These are phyloP conservation scores for Lissonota sp. DNA, from an alignment of 2,888 invertebrate species.

Conservation along the genomic window DNA sequence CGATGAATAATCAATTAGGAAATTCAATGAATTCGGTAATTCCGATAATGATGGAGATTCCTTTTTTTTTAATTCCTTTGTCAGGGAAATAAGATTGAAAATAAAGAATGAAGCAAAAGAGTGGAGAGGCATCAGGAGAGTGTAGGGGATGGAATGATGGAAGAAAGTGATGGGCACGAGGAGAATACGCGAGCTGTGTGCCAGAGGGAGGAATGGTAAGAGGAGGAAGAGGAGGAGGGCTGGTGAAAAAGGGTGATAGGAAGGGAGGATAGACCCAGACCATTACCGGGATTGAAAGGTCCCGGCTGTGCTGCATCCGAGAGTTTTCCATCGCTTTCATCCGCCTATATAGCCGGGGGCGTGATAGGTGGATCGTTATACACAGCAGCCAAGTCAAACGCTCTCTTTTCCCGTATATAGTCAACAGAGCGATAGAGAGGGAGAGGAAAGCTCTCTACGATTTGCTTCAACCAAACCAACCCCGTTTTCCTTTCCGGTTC, in stretches of 20 bases:
- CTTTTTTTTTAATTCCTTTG: too few relatives aligned
- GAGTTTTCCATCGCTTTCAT: slow-evolving; percentile 65
- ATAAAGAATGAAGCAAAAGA: not conserved
- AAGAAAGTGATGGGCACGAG: slow-evolving; percentile 33
- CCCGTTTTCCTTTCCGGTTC: slow-evolving; percentile 23
- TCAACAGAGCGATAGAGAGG: not conserved
- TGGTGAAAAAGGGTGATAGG: slow-evolving; percentile 32
- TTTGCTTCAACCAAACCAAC: slow-evolving; percentile 40
- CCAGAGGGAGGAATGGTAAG: not conserved
- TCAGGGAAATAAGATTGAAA: not conserved
- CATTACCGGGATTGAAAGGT: slow-evolving; percentile 64
- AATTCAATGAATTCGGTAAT: not conserved
- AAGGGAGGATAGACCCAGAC: slow-evolving; percentile 42
- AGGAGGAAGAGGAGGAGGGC: not conserved
- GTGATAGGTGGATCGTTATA: slow-evolving; percentile 63
- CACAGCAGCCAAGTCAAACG: slow-evolving; percentile 63
- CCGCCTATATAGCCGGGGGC: slow-evolving; percentile 56
- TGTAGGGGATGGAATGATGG: slow-evolving; percentile 24
- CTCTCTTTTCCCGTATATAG: slow-evolving; percentile 35
- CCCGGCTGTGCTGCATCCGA: slow-evolving; percentile 60
- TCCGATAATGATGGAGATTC: too few relatives aligned
- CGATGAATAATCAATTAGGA: not conserved
- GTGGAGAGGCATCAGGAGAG: slow-evolving; percentile 17
- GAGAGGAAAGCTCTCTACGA: slow-evolving; percentile 40
- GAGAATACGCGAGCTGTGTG: slow-evolving; percentile 20